These are phyloP conservation scores for Spermophilus dauricus DNA, from an alignment of 2,113 vertebrate species.

Conservation along the genomic window DNA sequence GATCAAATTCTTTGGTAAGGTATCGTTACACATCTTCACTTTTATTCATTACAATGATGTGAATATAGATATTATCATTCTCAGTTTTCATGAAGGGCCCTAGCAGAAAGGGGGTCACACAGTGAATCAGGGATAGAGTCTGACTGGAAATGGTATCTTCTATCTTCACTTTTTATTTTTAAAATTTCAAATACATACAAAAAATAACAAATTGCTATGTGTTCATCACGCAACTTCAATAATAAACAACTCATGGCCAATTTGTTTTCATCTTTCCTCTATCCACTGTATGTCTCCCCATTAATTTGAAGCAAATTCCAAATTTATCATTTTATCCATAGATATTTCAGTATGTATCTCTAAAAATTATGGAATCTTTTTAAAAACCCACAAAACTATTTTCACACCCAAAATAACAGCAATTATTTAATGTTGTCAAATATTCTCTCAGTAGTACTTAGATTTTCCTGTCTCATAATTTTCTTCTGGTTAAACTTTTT, in stretches of 20 bases:
- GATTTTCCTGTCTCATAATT: not conserved
- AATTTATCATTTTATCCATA: not conserved
- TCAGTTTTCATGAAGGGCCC: not conserved
- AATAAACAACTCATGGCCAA: not conserved
- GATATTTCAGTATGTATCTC: not conserved
- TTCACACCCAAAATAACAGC: not conserved
- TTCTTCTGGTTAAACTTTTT: slow-evolving; percentile 12
- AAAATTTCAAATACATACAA: not conserved
- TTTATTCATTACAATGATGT: not conserved
- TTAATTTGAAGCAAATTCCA: not conserved
- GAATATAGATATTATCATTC: not conserved
- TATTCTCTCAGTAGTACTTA: not conserved
- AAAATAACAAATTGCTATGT: not conserved
- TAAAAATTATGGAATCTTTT: not conserved
- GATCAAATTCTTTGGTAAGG: not conserved
- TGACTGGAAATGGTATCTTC: not conserved
- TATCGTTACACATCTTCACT: not conserved
- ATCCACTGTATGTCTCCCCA: not conserved
- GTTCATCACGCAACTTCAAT: not conserved
- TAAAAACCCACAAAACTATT: not conserved
- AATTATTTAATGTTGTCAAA: not conserved
- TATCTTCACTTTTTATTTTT: not conserved
- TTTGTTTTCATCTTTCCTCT: not conserved
- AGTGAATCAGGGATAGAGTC: not conserved
- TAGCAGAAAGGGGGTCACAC: not conserved